A percentile compares a stretch with the other conserved stretches of the same genome.
phyloP scores from a whole-genome alignment of 1,140 invertebrate species.

The Dreissena polymorpha region DNA sequence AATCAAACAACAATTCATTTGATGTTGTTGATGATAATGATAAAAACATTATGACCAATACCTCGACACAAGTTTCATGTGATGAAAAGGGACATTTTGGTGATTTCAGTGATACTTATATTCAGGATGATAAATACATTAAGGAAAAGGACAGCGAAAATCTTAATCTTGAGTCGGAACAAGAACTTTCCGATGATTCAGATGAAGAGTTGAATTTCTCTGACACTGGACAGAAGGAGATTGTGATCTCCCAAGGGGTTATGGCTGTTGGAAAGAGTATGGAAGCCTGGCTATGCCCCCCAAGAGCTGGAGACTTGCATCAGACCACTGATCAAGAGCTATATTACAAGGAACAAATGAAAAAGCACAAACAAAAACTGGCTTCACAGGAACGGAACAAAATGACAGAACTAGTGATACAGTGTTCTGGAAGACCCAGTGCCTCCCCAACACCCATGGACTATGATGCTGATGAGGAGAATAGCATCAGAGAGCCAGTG shows the following conservation, averaged over 20 bases:
- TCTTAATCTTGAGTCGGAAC: constrained; percentile 14
- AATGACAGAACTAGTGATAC: constrained; percentile 31
- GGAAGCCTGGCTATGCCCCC: constrained; percentile 23
- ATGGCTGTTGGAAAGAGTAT: constrained; percentile 46
- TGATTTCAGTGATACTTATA: background rate
- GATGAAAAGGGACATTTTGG: background rate
- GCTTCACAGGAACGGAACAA: constrained; percentile 43
- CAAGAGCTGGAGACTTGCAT: background rate
- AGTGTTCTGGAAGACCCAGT: constrained; percentile 21
- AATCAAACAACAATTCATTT: background rate
- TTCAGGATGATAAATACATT: background rate
- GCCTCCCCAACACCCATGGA: constrained; percentile 46
- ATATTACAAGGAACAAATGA: constrained; percentile 29
- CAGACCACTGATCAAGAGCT: background rate
- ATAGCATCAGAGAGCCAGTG: constrained; percentile 24
- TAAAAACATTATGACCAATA: background rate
- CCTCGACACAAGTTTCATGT: background rate
- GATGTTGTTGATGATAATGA: background rate
- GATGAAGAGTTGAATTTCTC: constrained; percentile 33
- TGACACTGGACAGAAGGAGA: constrained; percentile 9
- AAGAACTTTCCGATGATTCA: constrained; percentile 15
- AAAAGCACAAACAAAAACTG: constrained; percentile 35
- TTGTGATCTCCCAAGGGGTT: constrained; percentile 9
- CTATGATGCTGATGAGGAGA: constrained; percentile 54
- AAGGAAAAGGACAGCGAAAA: constrained; percentile 12